Conservation (phyloP, 2,113 vertebrate species). For the Leucopsar rothschildi region DNA sequence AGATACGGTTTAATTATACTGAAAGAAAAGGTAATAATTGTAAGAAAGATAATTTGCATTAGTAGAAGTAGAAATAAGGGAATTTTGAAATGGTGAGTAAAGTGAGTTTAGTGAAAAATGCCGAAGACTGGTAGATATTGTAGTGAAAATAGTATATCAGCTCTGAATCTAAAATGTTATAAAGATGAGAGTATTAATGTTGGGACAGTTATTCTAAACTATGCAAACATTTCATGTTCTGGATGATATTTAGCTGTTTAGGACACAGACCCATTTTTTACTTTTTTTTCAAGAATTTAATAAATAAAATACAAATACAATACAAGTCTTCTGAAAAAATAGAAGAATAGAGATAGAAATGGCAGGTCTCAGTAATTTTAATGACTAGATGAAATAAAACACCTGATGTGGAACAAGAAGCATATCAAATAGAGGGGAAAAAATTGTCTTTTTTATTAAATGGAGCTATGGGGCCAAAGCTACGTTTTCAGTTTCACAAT, state of each 20-base stretch:
- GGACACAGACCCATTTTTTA: not conserved
- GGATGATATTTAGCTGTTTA: not conserved
- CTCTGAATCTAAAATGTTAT: not conserved
- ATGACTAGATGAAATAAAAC: not conserved
- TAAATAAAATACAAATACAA: not conserved
- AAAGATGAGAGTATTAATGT: not conserved
- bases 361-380: not conserved
- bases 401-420: not conserved
- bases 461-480: not conserved
- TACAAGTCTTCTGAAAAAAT: not conserved
- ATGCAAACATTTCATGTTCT: not conserved
- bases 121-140: not conserved
- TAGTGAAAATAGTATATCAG: not conserved
- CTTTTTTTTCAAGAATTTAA: not conserved
- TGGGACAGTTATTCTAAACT: not conserved
- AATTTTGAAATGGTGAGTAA: not conserved
- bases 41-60: not conserved
- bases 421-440: not conserved
- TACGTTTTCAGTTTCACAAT: not conserved
- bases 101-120: not conserved
- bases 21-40: not conserved
- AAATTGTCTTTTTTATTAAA: not conserved
- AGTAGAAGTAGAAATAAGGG: not conserved
- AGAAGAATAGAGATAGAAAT: not conserved
- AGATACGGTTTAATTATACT: not conserved